Evolutionary conservation across 2,797 vertebrate species (phyloP), one percentile per base, ranked within the genome.

Genomic region (Discoglossus pictus): DNA sequence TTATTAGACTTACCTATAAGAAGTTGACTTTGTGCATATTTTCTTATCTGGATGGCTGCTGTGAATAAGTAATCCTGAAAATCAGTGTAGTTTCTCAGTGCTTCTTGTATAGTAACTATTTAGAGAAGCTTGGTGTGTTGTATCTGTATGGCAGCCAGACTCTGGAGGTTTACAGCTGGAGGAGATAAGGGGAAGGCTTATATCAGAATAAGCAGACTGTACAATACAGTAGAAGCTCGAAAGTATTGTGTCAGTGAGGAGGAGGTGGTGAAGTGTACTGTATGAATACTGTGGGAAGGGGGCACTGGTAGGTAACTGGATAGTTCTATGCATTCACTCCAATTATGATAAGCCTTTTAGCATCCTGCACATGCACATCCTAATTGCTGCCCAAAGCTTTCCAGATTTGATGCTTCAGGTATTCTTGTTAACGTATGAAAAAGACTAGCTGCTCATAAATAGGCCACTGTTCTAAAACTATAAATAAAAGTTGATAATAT

Each of bases 231-330:
- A 42, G 42, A 43, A 70, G 59, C 23, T 24, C 34, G 39, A 15
- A 53, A 31, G 34, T 52, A 34, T n/a, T 61, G 39, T 51, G 36
- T 47, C 8, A 27, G 12, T 5, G 39, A 13, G 53, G 40, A 23
- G 66, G 66, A 54, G 66, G 65, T 51, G n/a, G n/a, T n/a, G n/a
- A n/a, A n/a, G n/a, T n/a, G n/a, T n/a, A 15, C 65, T 59, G 12
- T 16, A 17, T 35, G 9, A 16, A 53, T 53, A 10, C 12, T 17
- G 18, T n/a, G n/a, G n/a, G n/a, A n/a, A n/a, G n/a, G n/a, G n/a
- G n/a, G n/a, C n/a, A n/a, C n/a, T n/a, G n/a, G n/a, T n/a, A n/a
- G n/a, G n/a, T n/a, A n/a, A n/a, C n/a, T n/a, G n/a, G n/a, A n/a
- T n/a, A n/a, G n/a, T n/a, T n/a, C n/a, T n/a, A n/a, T n/a, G n/a